Percentiles rank a stretch among this genome's conserved stretches.
phyloP scores from a whole-genome alignment of 1,140 invertebrate species.

The Dreissena polymorpha region DNA sequence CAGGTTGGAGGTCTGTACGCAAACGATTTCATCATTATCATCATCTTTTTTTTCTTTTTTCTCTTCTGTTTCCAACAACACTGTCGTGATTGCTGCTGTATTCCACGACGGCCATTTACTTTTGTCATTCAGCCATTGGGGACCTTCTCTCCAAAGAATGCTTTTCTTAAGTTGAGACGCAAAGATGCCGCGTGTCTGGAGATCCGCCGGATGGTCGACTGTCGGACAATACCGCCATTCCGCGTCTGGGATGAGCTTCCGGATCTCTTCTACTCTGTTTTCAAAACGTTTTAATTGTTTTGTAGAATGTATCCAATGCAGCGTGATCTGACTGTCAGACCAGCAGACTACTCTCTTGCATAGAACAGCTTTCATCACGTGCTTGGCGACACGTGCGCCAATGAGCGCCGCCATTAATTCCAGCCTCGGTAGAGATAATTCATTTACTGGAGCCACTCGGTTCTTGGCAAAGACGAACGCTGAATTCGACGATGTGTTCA shows the following conservation, averaged over 20 bases:
- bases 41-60: too few species aligned
- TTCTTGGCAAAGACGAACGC: constrained; percentile 17
- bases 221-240: constrained; percentile 9
- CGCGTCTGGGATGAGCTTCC: background rate
- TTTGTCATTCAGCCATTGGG: background rate
- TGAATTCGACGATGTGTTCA: background rate
- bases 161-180: background rate
- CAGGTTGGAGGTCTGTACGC: too few species aligned
- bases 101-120: background rate
- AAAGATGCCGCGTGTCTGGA: background rate
- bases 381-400: background rate
- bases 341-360: background rate
- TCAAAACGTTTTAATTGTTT: background rate
- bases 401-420: constrained; percentile 11
- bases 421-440: constrained; percentile 16
- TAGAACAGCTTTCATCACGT: background rate
- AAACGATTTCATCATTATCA: too few species aligned
- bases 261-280: background rate
- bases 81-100: too few species aligned
- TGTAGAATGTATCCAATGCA: background rate
- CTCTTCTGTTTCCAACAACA: too few species aligned
- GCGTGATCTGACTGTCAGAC: constrained; percentile 19
- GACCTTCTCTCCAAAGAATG: constrained; percentile 5
- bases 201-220: constrained; percentile 1
- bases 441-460: constrained; percentile 6